Conservation (phyloP, 2,888 invertebrate genomes). For the Rutpela maculata region DNA sequence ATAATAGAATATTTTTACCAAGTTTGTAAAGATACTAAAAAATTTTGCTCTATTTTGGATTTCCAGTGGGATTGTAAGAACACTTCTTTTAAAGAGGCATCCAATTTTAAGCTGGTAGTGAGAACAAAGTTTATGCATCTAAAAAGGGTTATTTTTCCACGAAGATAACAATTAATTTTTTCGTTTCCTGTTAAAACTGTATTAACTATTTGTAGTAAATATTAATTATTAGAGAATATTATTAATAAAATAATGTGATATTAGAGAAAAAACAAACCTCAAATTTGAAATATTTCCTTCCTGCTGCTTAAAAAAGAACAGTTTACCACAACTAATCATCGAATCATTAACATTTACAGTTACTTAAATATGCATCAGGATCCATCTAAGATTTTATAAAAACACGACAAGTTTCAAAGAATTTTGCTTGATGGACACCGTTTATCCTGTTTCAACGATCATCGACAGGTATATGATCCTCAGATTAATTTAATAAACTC, state of each 20-base stretch:
- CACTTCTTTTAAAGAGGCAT: neutral
- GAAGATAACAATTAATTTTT: too few relatives aligned
- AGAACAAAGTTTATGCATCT: too few relatives aligned
- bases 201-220: too few relatives aligned
- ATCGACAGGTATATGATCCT: neutral
- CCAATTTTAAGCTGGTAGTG: neutral
- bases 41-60: too few relatives aligned
- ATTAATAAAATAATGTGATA: too few relatives aligned
- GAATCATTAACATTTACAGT: neutral
- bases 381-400: too few relatives aligned
- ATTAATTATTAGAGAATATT: too few relatives aligned
- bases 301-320: neutral
- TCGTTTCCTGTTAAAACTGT: too few relatives aligned
- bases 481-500: neutral
- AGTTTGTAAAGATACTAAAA: too few relatives aligned
- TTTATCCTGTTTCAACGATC: neutral
- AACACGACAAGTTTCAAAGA: neutral
- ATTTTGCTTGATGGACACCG: neutral
- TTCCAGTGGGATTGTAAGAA: too few relatives aligned
- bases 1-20: too few relatives aligned
- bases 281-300: neutral
- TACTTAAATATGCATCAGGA: neutral
- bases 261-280: neutral
- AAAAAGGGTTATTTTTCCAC: too few relatives aligned
- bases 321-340: neutral